A percentile compares a stretch with the other conserved stretches of the same genome.
Evolutionary conservation across 1,140 invertebrate species (phyloP).

Genomic region (Anastrepha obliqua): DNA sequence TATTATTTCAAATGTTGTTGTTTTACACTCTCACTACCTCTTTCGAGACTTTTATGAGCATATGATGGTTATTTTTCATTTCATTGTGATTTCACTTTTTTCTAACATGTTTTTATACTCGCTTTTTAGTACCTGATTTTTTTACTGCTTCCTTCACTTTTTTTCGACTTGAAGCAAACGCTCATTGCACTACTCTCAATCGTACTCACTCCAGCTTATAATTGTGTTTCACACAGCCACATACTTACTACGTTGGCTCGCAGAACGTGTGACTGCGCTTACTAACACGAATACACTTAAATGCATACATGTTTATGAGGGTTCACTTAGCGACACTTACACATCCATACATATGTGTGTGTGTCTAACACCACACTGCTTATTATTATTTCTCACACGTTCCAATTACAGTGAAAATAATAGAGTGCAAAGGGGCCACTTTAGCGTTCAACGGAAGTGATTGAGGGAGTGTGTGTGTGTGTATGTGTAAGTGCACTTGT

Average conservation of each 20-base stretch:
- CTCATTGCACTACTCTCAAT: not conserved
- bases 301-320: not conserved
- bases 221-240: not conserved
- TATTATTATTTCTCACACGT: constrained; percentile 71
- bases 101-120: not conserved
- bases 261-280: no score
- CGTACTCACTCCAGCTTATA: not conserved
- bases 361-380: not conserved
- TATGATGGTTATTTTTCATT: not conserved
- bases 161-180: not conserved
- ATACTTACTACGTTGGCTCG: not conserved
- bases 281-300: not conserved
- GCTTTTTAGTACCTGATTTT: not conserved
- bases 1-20: constrained; percentile 21
- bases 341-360: not conserved
- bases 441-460: constrained; percentile 73
- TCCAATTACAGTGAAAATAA: constrained; percentile 73
- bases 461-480: constrained; percentile 63
- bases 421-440: constrained; percentile 74
- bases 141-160: not conserved
- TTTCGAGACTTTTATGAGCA: not conserved
- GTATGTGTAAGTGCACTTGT: not conserved
- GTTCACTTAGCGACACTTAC: no score
- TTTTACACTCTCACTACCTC: not conserved
- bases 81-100: constrained; percentile 7